Base-by-base conservation (phyloP, 2,888 invertebrate genomes). In the Monoplex corrugatus region DNA sequence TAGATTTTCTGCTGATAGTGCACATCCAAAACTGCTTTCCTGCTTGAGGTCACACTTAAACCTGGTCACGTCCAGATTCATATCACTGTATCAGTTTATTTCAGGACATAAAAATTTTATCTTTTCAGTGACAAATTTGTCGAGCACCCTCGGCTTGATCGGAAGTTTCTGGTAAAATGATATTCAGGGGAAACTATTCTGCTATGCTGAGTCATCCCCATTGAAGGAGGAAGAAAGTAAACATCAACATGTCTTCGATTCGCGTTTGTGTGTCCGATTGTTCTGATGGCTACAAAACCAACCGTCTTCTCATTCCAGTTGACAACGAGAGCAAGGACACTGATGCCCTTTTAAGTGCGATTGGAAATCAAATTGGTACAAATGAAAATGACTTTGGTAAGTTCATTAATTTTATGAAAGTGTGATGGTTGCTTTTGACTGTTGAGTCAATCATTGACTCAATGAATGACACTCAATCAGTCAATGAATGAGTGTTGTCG, bases 221-320 rank as follows among this genome's bases (percentile, higher is more conserved):
- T 5, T 2, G 8, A n/a, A 84, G 72, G 44, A 50, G 63, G 88
- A 23, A 50, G n/a, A 38, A 50, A 40, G 23, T 43, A 43, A 72
- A 84, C 83, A 93, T 43, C 38, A 72, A 84, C 83, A 93, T 92
- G 92, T 92, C 92, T 68, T 89, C 91, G 16, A 57, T 93, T 1
- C 75, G 43, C 40, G 78, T 87, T 45, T 90, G 88, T 80, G 91
- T 93, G 86, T 92, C 92, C 88, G 92, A 93, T 86, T 88, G 92
- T 87, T 92, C 91, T 40, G 84, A 86, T 57, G 72, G 89, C 28
- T 91, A 91, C 89, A 92, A 91, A 87, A 88, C 85, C 45, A 88
- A 90, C n/a, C 88, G 89, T 86, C 85, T 91, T 87, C 86, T 82
- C 57, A 68, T 92, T 38, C 75, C 90, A 50, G 63, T 75, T 23